phyloP scores from a whole-genome alignment of 2,113 vertebrate genomes.

The Rissa tridactyla region DNA sequence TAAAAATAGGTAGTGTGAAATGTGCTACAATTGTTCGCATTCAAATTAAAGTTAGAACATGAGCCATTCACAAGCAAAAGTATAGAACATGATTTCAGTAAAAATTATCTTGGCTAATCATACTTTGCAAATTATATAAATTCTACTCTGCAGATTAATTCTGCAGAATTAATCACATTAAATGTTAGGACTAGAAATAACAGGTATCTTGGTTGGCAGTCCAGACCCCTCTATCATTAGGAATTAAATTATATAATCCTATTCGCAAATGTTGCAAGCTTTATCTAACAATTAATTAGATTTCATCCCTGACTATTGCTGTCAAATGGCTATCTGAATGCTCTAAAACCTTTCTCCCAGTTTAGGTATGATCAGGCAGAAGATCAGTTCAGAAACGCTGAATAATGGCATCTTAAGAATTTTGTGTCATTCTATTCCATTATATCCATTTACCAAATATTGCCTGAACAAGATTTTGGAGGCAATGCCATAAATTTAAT shows the following conservation, averaged over 20 bases:
- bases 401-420: neutral
- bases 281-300: constrained; percentile 43
- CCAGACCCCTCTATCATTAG: neutral
- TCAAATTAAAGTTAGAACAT: constrained; percentile 21
- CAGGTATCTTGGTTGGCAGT: neutral
- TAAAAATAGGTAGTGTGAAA: constrained; percentile 43
- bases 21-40: constrained; percentile 1
- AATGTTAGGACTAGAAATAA: neutral
- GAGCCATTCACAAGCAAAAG: neutral
- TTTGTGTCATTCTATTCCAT: neutral
- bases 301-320: neutral
- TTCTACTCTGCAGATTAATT: constrained; percentile 15
- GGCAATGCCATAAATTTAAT: neutral
- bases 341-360: neutral
- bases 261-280: constrained; percentile 24
- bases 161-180: constrained; percentile 41
- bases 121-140: constrained; percentile 19
- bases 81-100: neutral
- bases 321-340: neutral
- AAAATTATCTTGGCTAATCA: constrained; percentile 24
- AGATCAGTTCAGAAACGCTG: neutral
- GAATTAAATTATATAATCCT: constrained; percentile 29
- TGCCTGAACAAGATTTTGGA: neutral
- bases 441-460: neutral
- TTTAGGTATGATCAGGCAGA: neutral